Base-by-base conservation (phyloP, 2,888 invertebrate genomes). In the Drosophila barbarae region DNA sequence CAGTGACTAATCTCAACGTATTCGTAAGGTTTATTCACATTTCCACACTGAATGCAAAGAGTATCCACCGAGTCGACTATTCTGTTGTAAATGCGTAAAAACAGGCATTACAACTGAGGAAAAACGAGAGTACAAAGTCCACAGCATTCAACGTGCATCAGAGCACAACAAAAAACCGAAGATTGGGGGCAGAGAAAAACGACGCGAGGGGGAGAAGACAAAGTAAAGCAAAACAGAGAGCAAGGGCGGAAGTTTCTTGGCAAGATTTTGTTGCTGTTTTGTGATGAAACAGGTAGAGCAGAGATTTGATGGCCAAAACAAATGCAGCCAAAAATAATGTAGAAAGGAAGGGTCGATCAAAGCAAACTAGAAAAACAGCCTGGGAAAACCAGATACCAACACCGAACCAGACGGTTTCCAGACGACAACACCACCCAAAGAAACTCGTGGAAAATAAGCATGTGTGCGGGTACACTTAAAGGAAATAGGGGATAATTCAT, bases 331-430 rank as follows among this genome's bases (percentile, higher is more conserved):
- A 56, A 30, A 41, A 41, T 36, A 47, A 7, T 23, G 18, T 18
- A 32, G 8, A 46, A 34, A 21, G 71, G 81, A 80, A 83, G 58
- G 68, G 60, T 49, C 57, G 74, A 82, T 76, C 84, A 82, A 69
- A 83, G 85, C 82, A 83, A 82, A 82, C 74, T 66, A 74, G 83
- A 72, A 77, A 74, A 83, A 76, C 81, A 72, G 75, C 71, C 60
- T 47, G 65, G 46, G 49, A 71, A 47, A 59, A 54, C 42, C 55
- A 57, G 66, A 69, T 69, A 74, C 50, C 30, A 70, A 55, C 42
- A 65, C 56, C 44, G 30, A 34, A 44, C 38, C 54, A 46, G 59
- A 53, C 46, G 58, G 41, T 71, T 68, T 38, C 54, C 60, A 58
- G 68, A 58, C 67, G 23, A 42, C 72, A 77, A 47, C 58, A 59